Evolutionary conservation across 2,113 vertebrate species (phyloP), one percentile per base, ranked within the genome.

Genomic region (Paracyprichromis sp.): DNA sequence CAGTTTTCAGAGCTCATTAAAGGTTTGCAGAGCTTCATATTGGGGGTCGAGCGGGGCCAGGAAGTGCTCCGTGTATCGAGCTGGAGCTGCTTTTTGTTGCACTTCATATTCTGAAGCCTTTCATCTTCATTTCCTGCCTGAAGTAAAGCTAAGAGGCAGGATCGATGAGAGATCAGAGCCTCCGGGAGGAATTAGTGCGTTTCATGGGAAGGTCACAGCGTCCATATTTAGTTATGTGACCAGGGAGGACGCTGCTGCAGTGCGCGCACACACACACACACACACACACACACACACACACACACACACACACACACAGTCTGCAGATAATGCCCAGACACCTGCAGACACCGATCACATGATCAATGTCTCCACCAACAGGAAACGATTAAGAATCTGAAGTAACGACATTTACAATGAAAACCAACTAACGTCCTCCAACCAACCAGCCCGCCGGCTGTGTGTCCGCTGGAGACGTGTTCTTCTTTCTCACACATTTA

Each of bases 121-220:
- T 73, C 79, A 9, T 76, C 80, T 69, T 71, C 71, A 24, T 66
- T 56, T 53, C 73, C 29, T 13, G 88, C 19, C 54, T 88, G 89
- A 80, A 80, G 83, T 9, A 40, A 61, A 47, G 69, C 88, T 11
- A 83, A 40, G 83, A 84, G 21, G 57, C 12, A 11, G 26, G 16
- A 88, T 91, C 31, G 31, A 89, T 88, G 61, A 61, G 43, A 85
- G 87, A 84, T 86, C 83, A 80, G 85, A 29, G 82, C 53, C 29
- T 56, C 19, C 2, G 10, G 79, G 19, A 88, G 82, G 19, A 59
- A 40, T 84, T 26, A 12, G 11, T 12, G 38, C 1, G 5, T 59
- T 45, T 73, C 29, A 29, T 8, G 54, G 57, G 83, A 81, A 86
- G 89, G 84, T 85, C 80, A 40, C n/a, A 14, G 21, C 34, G 6